phyloP scores from a whole-genome alignment of 2,113 vertebrate species.

The Garra rufa region DNA sequence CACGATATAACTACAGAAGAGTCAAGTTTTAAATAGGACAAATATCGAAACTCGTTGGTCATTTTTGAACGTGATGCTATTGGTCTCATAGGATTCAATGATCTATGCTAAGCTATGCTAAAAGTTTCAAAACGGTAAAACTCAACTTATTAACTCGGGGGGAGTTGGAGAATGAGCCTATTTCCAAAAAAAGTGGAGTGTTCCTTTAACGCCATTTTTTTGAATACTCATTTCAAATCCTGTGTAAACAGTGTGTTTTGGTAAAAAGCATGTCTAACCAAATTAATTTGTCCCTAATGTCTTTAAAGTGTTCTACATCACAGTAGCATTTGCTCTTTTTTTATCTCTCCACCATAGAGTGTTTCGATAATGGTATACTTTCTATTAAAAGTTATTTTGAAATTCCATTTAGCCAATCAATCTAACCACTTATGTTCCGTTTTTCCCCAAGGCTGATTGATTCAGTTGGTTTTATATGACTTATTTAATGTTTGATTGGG shows the following conservation, averaged over 20 bases:
- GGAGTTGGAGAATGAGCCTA: too few relatives aligned
- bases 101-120: too few relatives aligned
- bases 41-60: too few relatives aligned
- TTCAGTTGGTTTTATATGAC: slow-evolving; percentile 52
- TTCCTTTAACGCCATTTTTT: not conserved
- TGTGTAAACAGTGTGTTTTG: not conserved
- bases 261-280: not conserved
- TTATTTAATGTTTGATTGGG: slow-evolving; percentile 58
- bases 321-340: not conserved
- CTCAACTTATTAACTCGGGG: too few relatives aligned
- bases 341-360: not conserved
- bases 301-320: not conserved
- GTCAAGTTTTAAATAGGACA: too few relatives aligned
- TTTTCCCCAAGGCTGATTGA: slow-evolving; percentile 51
- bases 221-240: not conserved
- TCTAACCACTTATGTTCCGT: slow-evolving; percentile 35
- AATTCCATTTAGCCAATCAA: slow-evolving; percentile 57
- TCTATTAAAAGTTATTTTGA: slow-evolving; percentile 42
- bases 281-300: not conserved
- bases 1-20: too few relatives aligned
- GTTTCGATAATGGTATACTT: slow-evolving; percentile 1
- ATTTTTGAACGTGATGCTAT: too few relatives aligned
- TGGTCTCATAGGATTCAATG: too few relatives aligned
- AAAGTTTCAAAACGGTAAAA: too few relatives aligned
- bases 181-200: too few relatives aligned